Evolutionary conservation across 1,140 invertebrate species (phyloP).

Genomic region (Leptinotarsa texana): DNA sequence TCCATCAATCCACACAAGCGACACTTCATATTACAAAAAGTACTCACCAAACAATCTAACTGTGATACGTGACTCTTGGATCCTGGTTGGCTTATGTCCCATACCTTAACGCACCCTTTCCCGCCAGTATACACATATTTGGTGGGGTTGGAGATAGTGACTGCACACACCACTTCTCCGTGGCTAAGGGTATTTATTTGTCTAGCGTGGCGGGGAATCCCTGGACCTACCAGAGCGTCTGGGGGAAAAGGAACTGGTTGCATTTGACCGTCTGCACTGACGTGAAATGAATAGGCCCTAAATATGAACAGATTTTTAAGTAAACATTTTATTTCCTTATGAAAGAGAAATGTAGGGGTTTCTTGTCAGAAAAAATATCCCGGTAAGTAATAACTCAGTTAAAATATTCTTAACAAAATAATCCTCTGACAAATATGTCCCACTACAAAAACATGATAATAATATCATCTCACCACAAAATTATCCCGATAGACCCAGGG

Average conservation of each 20-base stretch:
- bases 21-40: neutral
- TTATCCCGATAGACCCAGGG: no score
- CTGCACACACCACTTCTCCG: constrained; percentile 92
- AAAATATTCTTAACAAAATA: neutral
- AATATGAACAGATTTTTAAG: neutral
- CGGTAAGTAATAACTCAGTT: neutral
- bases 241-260: constrained; percentile 93
- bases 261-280: constrained; percentile 84
- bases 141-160: constrained; percentile 86
- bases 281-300: constrained; percentile 92
- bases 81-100: constrained; percentile 77
- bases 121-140: constrained; percentile 94
- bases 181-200: constrained; percentile 91
- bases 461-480: no score
- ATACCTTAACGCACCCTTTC: constrained; percentile 90
- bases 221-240: constrained; percentile 88
- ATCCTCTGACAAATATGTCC: neutral
- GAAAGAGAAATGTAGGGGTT: neutral
- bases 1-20: no score
- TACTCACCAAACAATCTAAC: constrained; percentile 73
- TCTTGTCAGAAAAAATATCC: neutral
- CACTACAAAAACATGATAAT: no score
- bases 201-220: constrained; percentile 89
- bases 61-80: constrained; percentile 78
- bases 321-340: neutral